Base-by-base conservation (phyloP, 2,888 invertebrate genomes). In the Acrocyrtus sp. region DNA sequence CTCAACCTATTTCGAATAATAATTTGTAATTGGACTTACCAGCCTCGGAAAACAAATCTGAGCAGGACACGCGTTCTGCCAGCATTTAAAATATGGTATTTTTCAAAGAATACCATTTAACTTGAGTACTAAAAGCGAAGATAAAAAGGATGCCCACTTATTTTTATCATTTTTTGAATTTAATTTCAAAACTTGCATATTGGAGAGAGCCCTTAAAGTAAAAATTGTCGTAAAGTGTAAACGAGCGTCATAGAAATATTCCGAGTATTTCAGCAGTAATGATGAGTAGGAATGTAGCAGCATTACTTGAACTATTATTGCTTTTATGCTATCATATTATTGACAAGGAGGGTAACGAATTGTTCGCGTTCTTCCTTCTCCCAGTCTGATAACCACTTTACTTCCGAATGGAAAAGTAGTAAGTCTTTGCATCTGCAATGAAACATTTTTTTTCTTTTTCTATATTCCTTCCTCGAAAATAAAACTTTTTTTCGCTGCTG, bases 291-390 rank as follows among this genome's bases (percentile, higher is more conserved):
- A 34, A 34, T 34, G 12, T 34, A 34, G 5, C 34, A 34, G 34
- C 12, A 8, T 34, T 8, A 34, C 34, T 34, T n/a, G n/a, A n/a
- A 50, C 27, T 62, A 70, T 72, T 63, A 63, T 63, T 72, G 39
- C 62, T 72, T 58, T 72, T 63, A 63, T 63, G 12, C 34, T 63
- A 62, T 56, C 19, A 53, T 72, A 56, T 22, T 63, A 72, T 72
- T 72, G 70, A 72, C 63, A 63, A 53, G 62, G 69, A 70, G 56
- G 69, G 50, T 43, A 61, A 12, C n/a, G 41, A 6, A 65, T 22
- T 56, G 19, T 8, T 51, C 17, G 8, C 26, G 24, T 12, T 53
- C 53, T 41, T 22, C 34, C 34, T 8, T 34, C 34, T 34, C 12
- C 34, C 34, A 5, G 12, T 8, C 12, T 8, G 5, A 34, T 34